Conservation (phyloP, 2,888 invertebrate genomes). For the Campoplex nolae region DNA sequence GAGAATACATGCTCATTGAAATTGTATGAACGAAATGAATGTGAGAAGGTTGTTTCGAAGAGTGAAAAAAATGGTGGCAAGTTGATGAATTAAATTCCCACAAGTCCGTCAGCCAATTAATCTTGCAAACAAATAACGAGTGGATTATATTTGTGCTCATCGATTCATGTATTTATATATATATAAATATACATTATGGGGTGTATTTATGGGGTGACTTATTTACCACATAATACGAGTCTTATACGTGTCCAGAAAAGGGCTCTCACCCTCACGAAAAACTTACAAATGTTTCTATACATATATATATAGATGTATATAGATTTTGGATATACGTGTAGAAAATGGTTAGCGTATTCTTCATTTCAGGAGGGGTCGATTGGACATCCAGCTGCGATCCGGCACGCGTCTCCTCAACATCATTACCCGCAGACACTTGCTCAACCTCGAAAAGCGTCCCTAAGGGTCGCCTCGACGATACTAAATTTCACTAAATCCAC, state of each 20-base stretch:
- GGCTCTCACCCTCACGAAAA: conserved; percentile 60
- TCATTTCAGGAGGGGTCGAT: conserved; percentile 29
- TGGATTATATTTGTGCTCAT: not conserved
- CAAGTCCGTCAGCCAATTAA: conserved; percentile 81
- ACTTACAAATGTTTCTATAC: conserved; percentile 12
- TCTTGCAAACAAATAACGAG: conserved; percentile 80
- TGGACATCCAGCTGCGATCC: conserved; percentile 76
- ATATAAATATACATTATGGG: not conserved
- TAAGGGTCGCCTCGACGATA: conserved; percentile 62
- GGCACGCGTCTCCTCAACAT: conserved; percentile 83
- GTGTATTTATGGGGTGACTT: conserved; percentile 72
- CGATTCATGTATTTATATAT: not conserved
- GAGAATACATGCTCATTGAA: too few species aligned
- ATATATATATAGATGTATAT: not conserved
- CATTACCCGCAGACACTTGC: conserved; percentile 84
- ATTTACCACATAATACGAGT: conserved; percentile 78
- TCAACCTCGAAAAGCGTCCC: conserved; percentile 67
- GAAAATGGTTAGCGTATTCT: conserved; percentile 65
- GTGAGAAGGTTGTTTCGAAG: not conserved
- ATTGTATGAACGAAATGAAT: too few species aligned
- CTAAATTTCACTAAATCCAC: conserved; percentile 63
- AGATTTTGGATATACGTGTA: conserved; percentile 71
- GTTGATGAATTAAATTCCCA: conserved; percentile 71
- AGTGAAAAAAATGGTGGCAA: not conserved
- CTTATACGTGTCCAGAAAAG: conserved; percentile 47